Percentiles rank a stretch among this genome's conserved stretches.
phyloP scores from a whole-genome alignment of 2,888 invertebrate species.

The Orchesella flavescens region DNA sequence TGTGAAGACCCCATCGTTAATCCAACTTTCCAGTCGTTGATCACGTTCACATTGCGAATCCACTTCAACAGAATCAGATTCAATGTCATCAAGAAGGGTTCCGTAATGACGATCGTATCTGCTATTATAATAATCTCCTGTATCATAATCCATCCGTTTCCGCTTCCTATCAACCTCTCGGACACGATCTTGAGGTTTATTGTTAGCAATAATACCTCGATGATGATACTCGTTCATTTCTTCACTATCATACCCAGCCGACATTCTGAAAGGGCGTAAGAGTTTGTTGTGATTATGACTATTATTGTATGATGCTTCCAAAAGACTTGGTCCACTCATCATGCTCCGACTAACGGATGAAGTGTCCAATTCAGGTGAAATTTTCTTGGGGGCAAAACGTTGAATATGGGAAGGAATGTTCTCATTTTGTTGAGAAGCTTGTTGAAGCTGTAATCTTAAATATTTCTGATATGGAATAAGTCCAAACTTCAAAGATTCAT shows the following conservation, averaged over 20 bases:
- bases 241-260: constrained; percentile 12
- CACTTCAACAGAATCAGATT: neutral
- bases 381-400: constrained; percentile 40
- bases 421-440: constrained; percentile 30
- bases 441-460: constrained; percentile 9
- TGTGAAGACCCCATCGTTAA: constrained; percentile 25
- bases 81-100: neutral
- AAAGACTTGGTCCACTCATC: constrained; percentile 30
- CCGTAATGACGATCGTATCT: neutral
- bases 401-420: constrained; percentile 38
- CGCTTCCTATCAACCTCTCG: constrained; percentile 46
- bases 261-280: constrained; percentile 37
- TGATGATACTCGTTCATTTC: neutral
- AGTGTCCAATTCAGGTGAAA: constrained; percentile 50
- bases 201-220: neutral
- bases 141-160: constrained; percentile 34
- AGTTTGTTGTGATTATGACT: constrained; percentile 39
- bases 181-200: constrained; percentile 17
- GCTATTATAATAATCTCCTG: constrained; percentile 19
- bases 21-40: constrained; percentile 44
- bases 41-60: constrained; percentile 40
- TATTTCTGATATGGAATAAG: constrained; percentile 19
- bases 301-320: constrained; percentile 17
- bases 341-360: constrained; percentile 34
- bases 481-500: neutral